Conservation (phyloP, 1,140 invertebrate genomes). For the Drosophila arawakana region DNA sequence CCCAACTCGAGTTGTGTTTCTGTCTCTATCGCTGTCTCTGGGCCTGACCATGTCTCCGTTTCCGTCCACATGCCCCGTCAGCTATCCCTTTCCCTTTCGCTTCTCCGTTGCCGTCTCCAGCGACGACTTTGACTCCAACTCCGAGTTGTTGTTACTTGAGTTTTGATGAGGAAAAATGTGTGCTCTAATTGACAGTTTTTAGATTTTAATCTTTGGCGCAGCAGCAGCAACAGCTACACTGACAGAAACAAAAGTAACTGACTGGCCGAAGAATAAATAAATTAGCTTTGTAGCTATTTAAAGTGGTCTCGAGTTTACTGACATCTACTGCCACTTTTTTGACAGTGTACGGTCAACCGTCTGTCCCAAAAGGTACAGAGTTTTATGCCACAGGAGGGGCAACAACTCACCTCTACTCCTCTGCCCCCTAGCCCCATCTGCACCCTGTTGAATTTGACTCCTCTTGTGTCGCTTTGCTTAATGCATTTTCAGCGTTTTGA, state of each 20-base stretch:
- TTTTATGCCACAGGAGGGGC: not conserved
- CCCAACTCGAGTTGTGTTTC: not conserved
- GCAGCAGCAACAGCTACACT: not conserved
- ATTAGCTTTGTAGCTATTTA: too few relatives aligned
- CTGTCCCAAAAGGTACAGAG: slow-evolving; percentile 5
- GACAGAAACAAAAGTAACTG: too few relatives aligned
- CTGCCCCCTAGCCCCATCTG: not conserved
- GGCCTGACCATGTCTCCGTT: not conserved
- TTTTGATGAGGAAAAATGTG: slow-evolving; percentile 83
- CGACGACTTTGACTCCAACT: not conserved
- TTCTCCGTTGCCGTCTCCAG: not conserved
- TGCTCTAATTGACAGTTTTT: slow-evolving; percentile 83
- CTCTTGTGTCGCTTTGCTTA: slow-evolving; percentile 59
- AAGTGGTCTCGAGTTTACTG: too few relatives aligned
- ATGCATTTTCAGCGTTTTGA: slow-evolving; percentile 78
- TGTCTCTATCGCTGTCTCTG: not conserved
- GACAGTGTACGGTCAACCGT: not conserved
- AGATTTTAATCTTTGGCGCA: slow-evolving; percentile 77
- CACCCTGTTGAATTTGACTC: slow-evolving; percentile 55
- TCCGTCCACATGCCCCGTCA: not conserved
- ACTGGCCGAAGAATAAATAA: too few relatives aligned
- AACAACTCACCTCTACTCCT: not conserved
- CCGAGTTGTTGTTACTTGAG: slow-evolving; percentile 51
- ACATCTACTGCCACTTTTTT: too few relatives aligned
- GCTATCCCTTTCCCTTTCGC: too few relatives aligned